Percentiles rank a stretch among this genome's conserved stretches.
Conservation (phyloP, 1,140 invertebrate species). For the Oryctes rhinoceros region DNA sequence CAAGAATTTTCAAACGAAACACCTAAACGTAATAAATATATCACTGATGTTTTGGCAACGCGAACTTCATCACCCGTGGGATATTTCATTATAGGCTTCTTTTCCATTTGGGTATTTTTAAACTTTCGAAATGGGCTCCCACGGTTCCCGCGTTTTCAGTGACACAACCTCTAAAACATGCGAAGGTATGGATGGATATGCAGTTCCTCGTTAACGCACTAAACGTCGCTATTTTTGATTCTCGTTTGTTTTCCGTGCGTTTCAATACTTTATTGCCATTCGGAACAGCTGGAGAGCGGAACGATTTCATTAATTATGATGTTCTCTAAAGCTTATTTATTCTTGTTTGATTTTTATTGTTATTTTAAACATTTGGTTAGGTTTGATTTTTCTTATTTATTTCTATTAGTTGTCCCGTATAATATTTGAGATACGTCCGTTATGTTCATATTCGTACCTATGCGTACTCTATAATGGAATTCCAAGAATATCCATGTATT, state of each 20-base stretch:
- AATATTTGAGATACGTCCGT: too few relatives aligned
- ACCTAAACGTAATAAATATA: background rate
- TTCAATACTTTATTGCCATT: background rate
- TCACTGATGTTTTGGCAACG: conserved; percentile 13
- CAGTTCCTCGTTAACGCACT: background rate
- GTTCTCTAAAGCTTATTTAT: background rate
- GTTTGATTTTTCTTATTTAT: too few relatives aligned
- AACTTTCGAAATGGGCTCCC: conserved; percentile 2
- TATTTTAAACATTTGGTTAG: background rate
- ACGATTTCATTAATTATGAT: background rate
- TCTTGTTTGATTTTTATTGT: background rate
- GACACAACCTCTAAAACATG: background rate
- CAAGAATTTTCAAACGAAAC: conserved; percentile 13
- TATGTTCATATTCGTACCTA: too few relatives aligned
- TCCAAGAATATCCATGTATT: too few relatives aligned
- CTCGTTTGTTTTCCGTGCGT: background rate
- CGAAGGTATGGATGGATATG: background rate
- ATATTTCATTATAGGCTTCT: background rate
- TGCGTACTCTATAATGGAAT: too few relatives aligned
- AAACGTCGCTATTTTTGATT: background rate
- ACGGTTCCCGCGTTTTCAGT: background rate
- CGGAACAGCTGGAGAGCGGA: background rate
- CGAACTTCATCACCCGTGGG: background rate
- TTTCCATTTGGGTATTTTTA: conserved; percentile 15
- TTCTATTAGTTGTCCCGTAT: too few relatives aligned